A percentile compares a stretch with the other conserved stretches of the same genome.
These are phyloP conservation scores for Heliconius erato DNA, from an alignment of 2,888 invertebrate species.

Conservation along the genomic window DNA sequence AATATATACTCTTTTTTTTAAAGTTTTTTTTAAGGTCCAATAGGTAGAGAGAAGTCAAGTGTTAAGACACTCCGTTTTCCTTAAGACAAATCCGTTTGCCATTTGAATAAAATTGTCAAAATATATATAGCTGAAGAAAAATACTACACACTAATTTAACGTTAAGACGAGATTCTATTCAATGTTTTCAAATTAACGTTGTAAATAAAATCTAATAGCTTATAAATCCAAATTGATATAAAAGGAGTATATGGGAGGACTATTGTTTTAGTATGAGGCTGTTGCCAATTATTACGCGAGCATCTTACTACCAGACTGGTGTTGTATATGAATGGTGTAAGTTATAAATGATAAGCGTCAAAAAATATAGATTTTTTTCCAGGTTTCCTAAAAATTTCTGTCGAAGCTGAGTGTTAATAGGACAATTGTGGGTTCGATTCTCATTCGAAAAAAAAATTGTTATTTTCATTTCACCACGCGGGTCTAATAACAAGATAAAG, in stretches of 20 bases:
- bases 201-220: constrained; percentile 38
- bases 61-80: too few species aligned
- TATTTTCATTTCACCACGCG: too few species aligned
- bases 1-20: too few species aligned
- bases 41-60: too few species aligned
- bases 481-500: too few species aligned
- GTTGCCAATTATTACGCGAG: constrained; percentile 56
- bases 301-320: constrained; percentile 54
- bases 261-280: constrained; percentile 50
- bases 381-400: too few species aligned
- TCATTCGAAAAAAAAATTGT: too few species aligned
- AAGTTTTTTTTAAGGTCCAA: too few species aligned
- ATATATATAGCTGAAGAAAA: neutral
- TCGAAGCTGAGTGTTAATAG: too few species aligned
- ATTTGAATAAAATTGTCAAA: too few species aligned
- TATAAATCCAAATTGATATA: constrained; percentile 44
- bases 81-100: too few species aligned
- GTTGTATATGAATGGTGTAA: constrained; percentile 49
- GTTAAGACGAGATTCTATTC: neutral
- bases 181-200: constrained; percentile 5
- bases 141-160: neutral
- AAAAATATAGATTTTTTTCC: neutral
- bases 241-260: constrained; percentile 37
- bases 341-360: constrained; percentile 33
- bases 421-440: too few species aligned